Percentiles rank a stretch among this genome's conserved stretches.
Evolutionary conservation across 2,888 invertebrate genomes (phyloP).

Genomic region (Caenorhabditis wallacei): DNA sequence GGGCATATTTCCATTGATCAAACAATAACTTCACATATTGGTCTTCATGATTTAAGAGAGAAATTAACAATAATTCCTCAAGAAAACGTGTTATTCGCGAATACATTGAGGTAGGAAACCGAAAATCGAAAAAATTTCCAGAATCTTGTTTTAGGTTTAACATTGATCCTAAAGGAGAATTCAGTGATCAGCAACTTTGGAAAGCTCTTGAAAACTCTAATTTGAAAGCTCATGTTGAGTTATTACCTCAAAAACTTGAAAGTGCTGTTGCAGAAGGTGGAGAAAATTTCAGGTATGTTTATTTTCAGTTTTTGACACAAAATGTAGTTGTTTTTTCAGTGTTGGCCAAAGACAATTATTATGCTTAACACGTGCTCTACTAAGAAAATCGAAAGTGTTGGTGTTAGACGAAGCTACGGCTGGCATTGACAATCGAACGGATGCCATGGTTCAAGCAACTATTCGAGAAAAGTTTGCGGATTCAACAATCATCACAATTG

Average conservation of each 20-base stretch:
- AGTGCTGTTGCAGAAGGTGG: conserved; percentile 94
- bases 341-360: conserved; percentile 85
- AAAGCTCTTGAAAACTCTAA: conserved; percentile 70
- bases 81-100: conserved; percentile 65
- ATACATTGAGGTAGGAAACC: conserved; percentile 50
- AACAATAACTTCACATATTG: conserved; percentile 85
- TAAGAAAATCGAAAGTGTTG: conserved; percentile 84
- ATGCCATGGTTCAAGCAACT: conserved; percentile 84
- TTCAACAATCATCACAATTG: conserved; percentile 75
- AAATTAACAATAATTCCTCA: conserved; percentile 89
- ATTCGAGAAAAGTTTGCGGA: conserved; percentile 72
- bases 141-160: conserved; percentile 88
- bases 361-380: conserved; percentile 84
- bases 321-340: conserved; percentile 73
- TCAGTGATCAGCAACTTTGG: conserved; percentile 71
- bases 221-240: conserved; percentile 68
- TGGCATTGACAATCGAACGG: conserved; percentile 85
- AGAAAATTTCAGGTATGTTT: conserved; percentile 87
- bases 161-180: conserved; percentile 91
- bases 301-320: no score
- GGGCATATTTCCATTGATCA: conserved; percentile 81
- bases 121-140: not conserved
- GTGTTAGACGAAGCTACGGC: conserved; percentile 87
- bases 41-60: conserved; percentile 91
- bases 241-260: conserved; percentile 86